Conservation (phyloP, 2,113 vertebrate genomes). For the Rhegmatorhina hoffmannsi region DNA sequence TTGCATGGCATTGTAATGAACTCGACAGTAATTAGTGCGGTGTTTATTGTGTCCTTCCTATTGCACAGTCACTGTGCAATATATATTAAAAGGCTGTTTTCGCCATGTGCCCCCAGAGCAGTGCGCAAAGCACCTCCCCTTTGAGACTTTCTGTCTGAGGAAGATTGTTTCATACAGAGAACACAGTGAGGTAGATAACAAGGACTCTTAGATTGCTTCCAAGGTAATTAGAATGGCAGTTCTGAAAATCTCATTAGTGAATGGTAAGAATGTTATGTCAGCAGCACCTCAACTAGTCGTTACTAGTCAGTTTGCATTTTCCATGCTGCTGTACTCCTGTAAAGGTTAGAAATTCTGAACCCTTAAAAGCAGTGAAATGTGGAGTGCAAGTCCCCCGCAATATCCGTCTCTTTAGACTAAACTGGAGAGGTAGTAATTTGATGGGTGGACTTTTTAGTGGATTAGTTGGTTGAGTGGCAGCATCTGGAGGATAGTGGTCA, state of each 20-base stretch:
- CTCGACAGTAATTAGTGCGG: not conserved
- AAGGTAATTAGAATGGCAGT: conserved; percentile 47
- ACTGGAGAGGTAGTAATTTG: not conserved
- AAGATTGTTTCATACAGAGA: not conserved
- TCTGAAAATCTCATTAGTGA: conserved; percentile 17
- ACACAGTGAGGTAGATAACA: not conserved
- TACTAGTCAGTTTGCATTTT: not conserved
- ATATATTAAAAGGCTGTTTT: not conserved
- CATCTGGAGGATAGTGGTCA: not conserved
- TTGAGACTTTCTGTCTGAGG: not conserved
- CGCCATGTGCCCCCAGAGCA: not conserved
- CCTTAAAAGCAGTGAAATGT: not conserved
- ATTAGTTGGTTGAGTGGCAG: not conserved
- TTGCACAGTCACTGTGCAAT: not conserved
- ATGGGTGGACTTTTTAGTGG: not conserved
- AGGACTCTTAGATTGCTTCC: conserved; percentile 19
- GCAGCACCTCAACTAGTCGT: not conserved
- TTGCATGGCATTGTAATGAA: not conserved
- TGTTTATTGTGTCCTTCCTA: not conserved
- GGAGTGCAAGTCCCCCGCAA: not conserved
- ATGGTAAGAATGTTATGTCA: not conserved
- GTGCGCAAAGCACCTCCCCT: not conserved
- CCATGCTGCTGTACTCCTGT: not conserved
- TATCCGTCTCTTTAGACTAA: not conserved
- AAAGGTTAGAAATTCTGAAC: not conserved